Evolutionary conservation across 64 coral and sea anemone genomes (phyloP), one percentile per base, ranked within the genome.

Genomic region (Cladopsammia gracilis): DNA sequence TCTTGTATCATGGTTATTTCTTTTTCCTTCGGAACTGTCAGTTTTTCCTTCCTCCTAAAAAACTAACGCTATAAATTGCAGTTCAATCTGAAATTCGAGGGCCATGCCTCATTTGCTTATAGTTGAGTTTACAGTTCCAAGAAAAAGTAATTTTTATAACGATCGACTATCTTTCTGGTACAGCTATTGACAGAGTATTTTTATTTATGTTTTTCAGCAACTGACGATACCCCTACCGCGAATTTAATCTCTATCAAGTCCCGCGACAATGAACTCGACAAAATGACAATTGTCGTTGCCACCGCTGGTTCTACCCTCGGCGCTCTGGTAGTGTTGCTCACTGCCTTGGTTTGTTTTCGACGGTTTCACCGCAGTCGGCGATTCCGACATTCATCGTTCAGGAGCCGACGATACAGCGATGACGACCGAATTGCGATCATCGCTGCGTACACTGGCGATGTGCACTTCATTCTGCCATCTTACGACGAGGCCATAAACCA

Each of bases 401-500:
- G 96, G 42, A 98, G 92, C 75, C 92, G 88, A 73, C 78, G 82
- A 70, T 94, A 91, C 54, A 94, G 92, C 34, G 96, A 94, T 13
- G 95, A 96, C 57, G 96, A 98, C 60, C 65, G 91, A 45, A 75
- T 98, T 51, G 90, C 96, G 14, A 70, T 98, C 25, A 98, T 98
- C 66, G 92, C 95, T 7, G 85, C 92, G 3, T 94, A 91, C 51
- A 51, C 86, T 1, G 89, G 92, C 8, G 95, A 96, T 62, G 87
- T 98, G 9, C 96, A 98, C 56, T 98, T 98, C 71, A 75, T 86
- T 64, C 76, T 98, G 64, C 96, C 96, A 22, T 98, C 96, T 0
- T 98, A 98, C 67, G 96, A 98, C 50, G 96, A 98, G 44, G 96
- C 96, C 48, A 91, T 98, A 42, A 94, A 61, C 65, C 88, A 98